Evolutionary conservation across 1,140 invertebrate species (phyloP), one percentile per base, ranked within the genome.

Genomic region (Saccostrea cuccullata): DNA sequence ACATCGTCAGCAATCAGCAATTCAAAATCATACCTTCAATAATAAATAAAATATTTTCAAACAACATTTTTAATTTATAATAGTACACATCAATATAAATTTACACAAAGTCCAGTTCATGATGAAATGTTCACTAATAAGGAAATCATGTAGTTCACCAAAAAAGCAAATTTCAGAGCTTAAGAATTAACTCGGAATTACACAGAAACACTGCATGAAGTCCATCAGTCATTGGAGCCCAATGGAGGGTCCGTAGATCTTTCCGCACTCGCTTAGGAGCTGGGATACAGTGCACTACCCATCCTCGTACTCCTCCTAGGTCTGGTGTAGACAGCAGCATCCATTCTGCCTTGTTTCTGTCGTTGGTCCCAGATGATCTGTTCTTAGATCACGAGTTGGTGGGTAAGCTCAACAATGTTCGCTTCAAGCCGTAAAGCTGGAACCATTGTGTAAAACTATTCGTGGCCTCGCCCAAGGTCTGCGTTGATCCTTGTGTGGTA

Each of bases 401-500:
- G 23, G 12, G 82, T 84, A 6, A 84, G 47, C 15, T 40, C 15
- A 8, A 84, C 82, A 4, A 84, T 8, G 47, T 84, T 55, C 15
- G 82, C 82, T 20, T 84, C 82, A 17, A 12, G 23, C 47, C 82
- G 23, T 15, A 84, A 20, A 36, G 82, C 82, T 15, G 82, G 82
- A n/a, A 84, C 82, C 12, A 84, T 8, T 3, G 47, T 47, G 17
- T 84, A 84, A 47, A 83, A 83, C 20, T 12, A 84, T 40, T 20
- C 13, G 55, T 84, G 82, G 15, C 26, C 82, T 84, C 36, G 5
- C 2, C 82, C 82, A 23, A 47, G 9, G 36, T 84, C 82, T 15
- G 36, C 17, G 47, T 84, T 84, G 13, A 55, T 84, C n/a, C 36
- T 9, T 9, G 36, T 84, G 40, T 84, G 36, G 26, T 20, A 84